These are phyloP conservation scores for Drosophila orena DNA, from an alignment of 1,140 invertebrate genomes.

Conservation along the genomic window DNA sequence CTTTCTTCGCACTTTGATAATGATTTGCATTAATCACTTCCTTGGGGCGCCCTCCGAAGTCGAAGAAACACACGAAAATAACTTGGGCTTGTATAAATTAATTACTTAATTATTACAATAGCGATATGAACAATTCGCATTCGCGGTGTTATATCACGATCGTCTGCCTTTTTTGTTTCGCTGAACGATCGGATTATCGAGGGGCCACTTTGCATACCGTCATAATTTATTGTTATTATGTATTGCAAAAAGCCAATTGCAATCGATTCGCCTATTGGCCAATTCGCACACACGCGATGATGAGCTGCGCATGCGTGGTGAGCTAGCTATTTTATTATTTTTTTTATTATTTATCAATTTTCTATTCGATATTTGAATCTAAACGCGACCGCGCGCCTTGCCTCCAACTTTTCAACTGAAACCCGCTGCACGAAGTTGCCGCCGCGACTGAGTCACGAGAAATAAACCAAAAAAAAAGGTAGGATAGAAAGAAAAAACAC, in stretches of 20 bases:
- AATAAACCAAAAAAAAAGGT: slow-evolving; percentile 8
- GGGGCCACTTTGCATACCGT: slow-evolving; percentile 38
- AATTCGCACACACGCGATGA: slow-evolving; percentile 45
- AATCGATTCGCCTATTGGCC: slow-evolving; percentile 44
- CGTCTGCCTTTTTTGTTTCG: slow-evolving; percentile 26
- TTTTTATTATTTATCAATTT: too few relatives aligned
- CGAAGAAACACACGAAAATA: slow-evolving; percentile 1
- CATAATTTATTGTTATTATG: slow-evolving; percentile 60
- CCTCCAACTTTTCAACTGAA: slow-evolving; percentile 58
- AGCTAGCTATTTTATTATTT: slow-evolving; percentile 17
- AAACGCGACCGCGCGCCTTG: slow-evolving; percentile 49
- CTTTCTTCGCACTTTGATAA: slow-evolving; percentile 45
- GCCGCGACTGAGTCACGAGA: slow-evolving; percentile 34
- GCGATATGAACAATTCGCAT: slow-evolving; percentile 27
- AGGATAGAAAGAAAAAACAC: slow-evolving; percentile 9
- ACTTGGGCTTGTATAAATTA: slow-evolving; percentile 50
- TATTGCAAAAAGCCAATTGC: slow-evolving; percentile 54
- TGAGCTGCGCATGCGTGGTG: slow-evolving; percentile 53
- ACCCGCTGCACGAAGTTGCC: slow-evolving; percentile 16
- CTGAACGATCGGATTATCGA: slow-evolving; percentile 25
- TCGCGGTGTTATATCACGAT: slow-evolving; percentile 36
- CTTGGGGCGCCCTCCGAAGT: slow-evolving; percentile 17
- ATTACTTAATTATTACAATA: slow-evolving; percentile 47
- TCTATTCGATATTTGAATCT: not conserved
- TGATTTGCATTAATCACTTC: slow-evolving; percentile 61